Conservation (phyloP, 1,140 invertebrate species). For the Drosophila yakuba region DNA sequence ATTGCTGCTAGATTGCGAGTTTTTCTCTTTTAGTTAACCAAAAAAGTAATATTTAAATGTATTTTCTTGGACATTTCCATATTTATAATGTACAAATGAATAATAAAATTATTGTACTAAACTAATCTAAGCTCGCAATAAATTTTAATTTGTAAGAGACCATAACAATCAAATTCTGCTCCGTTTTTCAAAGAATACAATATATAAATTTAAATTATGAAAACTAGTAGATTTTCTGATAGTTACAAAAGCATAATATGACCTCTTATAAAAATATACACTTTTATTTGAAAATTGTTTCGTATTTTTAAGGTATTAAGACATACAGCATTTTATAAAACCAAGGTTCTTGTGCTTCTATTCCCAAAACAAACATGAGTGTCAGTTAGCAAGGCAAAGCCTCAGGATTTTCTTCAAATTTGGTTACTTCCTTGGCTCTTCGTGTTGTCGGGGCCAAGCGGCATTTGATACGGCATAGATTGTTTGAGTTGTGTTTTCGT, state of each 20-base stretch:
- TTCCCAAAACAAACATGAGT: background rate
- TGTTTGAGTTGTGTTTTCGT: slow-evolving; percentile 37
- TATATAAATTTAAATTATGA: no score
- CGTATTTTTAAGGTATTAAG: background rate
- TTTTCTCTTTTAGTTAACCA: background rate
- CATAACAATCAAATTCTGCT: no score
- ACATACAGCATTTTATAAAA: background rate
- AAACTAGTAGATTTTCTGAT: no score
- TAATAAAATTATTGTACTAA: no score
- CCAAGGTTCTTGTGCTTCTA: background rate
- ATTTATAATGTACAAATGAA: no score
- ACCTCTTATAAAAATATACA: no score
- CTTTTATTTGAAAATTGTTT: no score
- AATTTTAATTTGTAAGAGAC: background rate
- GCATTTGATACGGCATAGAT: slow-evolving; percentile 38
- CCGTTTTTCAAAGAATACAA: no score
- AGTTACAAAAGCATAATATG: no score
- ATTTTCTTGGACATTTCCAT: no score
- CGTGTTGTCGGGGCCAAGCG: slow-evolving; percentile 13
- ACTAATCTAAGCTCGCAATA: no score
- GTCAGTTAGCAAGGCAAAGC: slow-evolving; percentile 6
- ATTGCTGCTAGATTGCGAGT: background rate
- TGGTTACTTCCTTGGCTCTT: slow-evolving; percentile 20
- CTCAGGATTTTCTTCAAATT: slow-evolving; percentile 21
- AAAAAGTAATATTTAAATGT: background rate